Evolutionary conservation across 2,113 vertebrate genomes (phyloP).

Genomic region (Hemicordylus capensis): DNA sequence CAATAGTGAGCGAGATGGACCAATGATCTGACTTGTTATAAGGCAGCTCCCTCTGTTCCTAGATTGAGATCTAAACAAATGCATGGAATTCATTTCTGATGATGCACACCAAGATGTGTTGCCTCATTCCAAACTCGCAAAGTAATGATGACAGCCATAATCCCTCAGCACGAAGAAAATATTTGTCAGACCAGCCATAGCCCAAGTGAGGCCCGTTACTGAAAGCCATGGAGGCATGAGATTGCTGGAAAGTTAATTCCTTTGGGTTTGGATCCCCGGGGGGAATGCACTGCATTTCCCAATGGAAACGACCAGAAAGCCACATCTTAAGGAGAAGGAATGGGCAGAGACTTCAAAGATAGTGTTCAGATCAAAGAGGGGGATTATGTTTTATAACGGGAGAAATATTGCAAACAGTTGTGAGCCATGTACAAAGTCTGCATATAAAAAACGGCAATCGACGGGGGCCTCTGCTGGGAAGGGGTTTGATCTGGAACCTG

Average conservation of each 20-base stretch:
- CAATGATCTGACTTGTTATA: too few relatives aligned
- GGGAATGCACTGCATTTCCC: conserved; percentile 7
- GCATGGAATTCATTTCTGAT: background rate
- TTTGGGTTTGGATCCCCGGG: background rate
- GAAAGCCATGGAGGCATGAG: background rate
- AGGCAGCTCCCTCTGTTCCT: too few relatives aligned
- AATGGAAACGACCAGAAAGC: background rate
- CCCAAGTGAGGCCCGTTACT: background rate
- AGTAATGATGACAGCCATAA: background rate
- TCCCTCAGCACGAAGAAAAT: background rate
- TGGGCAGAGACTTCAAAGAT: background rate
- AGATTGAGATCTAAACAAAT: background rate
- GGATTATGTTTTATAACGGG: background rate
- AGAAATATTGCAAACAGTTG: background rate
- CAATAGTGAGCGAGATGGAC: too few relatives aligned
- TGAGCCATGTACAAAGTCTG: background rate
- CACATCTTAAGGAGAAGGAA: background rate
- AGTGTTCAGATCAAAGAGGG: conserved; percentile 12
- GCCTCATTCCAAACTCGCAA: background rate
- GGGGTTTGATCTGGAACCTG: background rate
- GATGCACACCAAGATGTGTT: background rate
- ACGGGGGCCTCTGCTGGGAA: background rate
- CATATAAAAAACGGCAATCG: background rate
- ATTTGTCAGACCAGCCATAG: background rate
- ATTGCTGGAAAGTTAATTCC: conserved; percentile 12